Base-by-base conservation (phyloP, 2,888 invertebrate genomes). In the Cerastis rubricosa region DNA sequence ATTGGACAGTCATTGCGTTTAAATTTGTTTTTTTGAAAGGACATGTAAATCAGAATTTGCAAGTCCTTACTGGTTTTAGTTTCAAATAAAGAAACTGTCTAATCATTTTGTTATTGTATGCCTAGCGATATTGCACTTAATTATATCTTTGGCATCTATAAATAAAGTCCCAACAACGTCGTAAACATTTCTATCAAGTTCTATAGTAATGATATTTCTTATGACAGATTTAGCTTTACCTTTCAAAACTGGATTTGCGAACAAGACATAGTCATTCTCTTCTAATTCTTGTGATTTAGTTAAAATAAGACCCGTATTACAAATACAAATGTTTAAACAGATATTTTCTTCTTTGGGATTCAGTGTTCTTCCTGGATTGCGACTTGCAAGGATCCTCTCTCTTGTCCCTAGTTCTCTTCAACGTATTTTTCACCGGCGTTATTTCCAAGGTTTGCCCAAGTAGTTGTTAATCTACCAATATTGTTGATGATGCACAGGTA, bases 141-240 rank as follows among this genome's bases (percentile, higher is more conserved):
- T 66, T 66, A 61, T 77, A 76, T 69, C 65, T 77, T 77, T 61
- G 54, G 22, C 64, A 81, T 77, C 45, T 70, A 77, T 70, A 72
- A 81, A 81, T 71, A 82, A 72, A 72, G 35, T 72, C 49, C 14
- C 54, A 81, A 81, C 81, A 45, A 70, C 72, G 70, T 81, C 71
- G 69, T 81, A 81, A 81, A 81, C 72, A 76, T 81, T 70, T 81
- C 65, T 72, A 51, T 76, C 64, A 57, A 25, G 66, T 54, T 81
- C 49, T 57, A 45, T 35, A 67, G 11, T 49, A 63, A 71, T 45
- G 22, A 69, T 72, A 82, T 72, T 69, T 57, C 77, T 45, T 67
- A 57, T 49, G 81, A 69, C 61, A 82, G 77, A 61, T 72, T 82
- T 81, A 81, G 61, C 49, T 69, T 72, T 73, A 67, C 25, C 66